These are phyloP conservation scores for Ectemnius lituratus DNA, from an alignment of 2,888 invertebrate genomes.

Conservation along the genomic window DNA sequence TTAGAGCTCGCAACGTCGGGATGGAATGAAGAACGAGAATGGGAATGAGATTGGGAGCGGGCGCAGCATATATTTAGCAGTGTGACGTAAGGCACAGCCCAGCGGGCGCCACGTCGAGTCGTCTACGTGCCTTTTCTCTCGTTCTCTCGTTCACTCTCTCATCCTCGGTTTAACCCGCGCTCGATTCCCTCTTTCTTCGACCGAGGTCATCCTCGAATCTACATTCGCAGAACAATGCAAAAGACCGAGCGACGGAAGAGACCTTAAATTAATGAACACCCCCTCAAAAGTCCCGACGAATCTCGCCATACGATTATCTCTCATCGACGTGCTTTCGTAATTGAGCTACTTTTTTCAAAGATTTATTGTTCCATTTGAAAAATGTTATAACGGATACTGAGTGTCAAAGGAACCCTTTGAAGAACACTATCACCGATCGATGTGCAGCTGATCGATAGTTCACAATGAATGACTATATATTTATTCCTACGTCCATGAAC, in stretches of 20 bases:
- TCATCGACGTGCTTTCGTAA: not conserved
- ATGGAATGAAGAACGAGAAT: conserved; percentile 61
- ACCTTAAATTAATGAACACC: conserved; percentile 3
- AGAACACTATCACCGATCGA: no score
- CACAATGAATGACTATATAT: no score
- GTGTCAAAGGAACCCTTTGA: no score
- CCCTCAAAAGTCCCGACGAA: not conserved
- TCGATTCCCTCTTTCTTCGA: conserved; percentile 17
- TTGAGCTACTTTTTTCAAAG: not conserved
- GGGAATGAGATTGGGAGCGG: conserved; percentile 64
- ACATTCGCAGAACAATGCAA: conserved; percentile 12
- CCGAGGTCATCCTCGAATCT: not conserved
- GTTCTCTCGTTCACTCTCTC: conserved; percentile 22
- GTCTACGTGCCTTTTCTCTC: conserved; percentile 45
- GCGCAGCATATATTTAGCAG: conserved; percentile 63
- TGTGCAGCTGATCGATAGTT: no score
- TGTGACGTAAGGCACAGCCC: conserved; percentile 63
- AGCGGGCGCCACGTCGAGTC: conserved; percentile 61
- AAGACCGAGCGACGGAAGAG: not conserved
- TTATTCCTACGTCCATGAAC: no score
- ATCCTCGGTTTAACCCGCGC: conserved; percentile 17
- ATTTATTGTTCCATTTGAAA: no score
- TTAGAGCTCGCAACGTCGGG: conserved; percentile 38
- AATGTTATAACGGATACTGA: no score
- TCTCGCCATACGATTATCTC: not conserved